These are phyloP conservation scores for Isurus oxyrinchus DNA, from an alignment of 2,113 vertebrate genomes.

Conservation along the genomic window DNA sequence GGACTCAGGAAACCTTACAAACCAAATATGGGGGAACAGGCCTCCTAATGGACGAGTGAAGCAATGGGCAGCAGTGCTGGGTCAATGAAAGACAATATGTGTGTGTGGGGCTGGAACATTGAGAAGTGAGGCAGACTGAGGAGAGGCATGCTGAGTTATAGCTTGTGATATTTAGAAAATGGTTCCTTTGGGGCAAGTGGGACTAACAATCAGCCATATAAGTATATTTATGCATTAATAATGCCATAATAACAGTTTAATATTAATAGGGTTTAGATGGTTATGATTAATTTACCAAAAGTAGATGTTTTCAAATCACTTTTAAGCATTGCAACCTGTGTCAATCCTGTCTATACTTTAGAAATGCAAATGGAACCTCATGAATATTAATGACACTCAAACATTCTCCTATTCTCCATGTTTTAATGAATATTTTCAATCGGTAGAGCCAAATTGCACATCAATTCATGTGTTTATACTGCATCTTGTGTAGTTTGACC, in stretches of 20 bases:
- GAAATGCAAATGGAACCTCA: background rate
- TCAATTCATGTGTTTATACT: background rate
- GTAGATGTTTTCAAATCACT: background rate
- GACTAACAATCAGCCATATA: background rate
- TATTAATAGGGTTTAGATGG: conserved; percentile 16
- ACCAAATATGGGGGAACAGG: too few species aligned
- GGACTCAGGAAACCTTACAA: background rate
- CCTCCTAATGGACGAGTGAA: too few species aligned
- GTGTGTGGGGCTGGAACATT: background rate
- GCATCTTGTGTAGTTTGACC: background rate
- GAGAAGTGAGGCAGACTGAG: background rate
- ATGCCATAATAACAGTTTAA: conserved; percentile 1
- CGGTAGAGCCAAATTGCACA: background rate
- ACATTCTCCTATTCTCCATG: background rate
- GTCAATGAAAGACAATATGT: background rate
- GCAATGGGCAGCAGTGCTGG: too few species aligned
- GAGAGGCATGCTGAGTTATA: background rate
- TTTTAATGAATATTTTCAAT: conserved; percentile 24
- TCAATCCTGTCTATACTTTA: background rate
- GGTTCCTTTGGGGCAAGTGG: background rate
- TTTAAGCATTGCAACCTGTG: background rate
- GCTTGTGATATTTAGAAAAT: background rate
- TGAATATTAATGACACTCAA: conserved; percentile 17
- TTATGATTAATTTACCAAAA: background rate
- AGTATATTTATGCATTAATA: background rate